Conservation (phyloP, 1,140 invertebrate genomes). For the Conus ventricosus region DNA sequence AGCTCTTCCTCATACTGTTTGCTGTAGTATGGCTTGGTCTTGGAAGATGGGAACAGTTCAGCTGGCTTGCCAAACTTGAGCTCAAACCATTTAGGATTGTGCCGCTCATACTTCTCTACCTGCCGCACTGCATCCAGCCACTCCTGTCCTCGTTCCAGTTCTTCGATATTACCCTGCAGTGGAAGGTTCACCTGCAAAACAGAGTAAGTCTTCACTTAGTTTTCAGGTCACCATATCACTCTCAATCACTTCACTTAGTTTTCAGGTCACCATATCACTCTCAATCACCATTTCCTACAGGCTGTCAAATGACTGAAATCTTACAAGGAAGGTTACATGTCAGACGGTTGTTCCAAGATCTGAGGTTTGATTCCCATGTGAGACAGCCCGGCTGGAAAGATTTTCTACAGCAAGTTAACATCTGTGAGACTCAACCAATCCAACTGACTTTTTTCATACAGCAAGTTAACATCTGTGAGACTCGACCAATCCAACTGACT, state of each 20-base stretch:
- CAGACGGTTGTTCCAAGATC: too few species aligned
- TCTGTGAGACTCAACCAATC: too few species aligned
- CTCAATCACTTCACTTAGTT: neutral
- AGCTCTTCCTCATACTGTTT: slow-evolving; percentile 5
- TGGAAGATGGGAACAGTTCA: neutral
- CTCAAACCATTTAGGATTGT: slow-evolving; percentile 5
- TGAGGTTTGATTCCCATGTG: too few species aligned
- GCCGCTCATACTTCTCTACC: neutral
- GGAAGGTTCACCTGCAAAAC: slow-evolving; percentile 13
- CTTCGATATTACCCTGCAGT: neutral
- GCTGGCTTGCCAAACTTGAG: slow-evolving; percentile 8
- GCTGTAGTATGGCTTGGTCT: neutral
- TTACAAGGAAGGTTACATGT: too few species aligned
- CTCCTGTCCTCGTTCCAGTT: neutral
- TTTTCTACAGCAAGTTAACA: too few species aligned
- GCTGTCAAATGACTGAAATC: too few species aligned
- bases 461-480: too few species aligned
- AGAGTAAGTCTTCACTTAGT: neutral
- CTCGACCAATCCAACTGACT: too few species aligned
- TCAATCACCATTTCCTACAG: too few species aligned
- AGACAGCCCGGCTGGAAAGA: too few species aligned
- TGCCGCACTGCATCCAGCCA: neutral
- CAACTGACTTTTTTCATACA: too few species aligned
- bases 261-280: too few species aligned
- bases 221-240: neutral